phyloP scores from a whole-genome alignment of 2,113 vertebrate genomes.

The Agapornis roseicollis region DNA sequence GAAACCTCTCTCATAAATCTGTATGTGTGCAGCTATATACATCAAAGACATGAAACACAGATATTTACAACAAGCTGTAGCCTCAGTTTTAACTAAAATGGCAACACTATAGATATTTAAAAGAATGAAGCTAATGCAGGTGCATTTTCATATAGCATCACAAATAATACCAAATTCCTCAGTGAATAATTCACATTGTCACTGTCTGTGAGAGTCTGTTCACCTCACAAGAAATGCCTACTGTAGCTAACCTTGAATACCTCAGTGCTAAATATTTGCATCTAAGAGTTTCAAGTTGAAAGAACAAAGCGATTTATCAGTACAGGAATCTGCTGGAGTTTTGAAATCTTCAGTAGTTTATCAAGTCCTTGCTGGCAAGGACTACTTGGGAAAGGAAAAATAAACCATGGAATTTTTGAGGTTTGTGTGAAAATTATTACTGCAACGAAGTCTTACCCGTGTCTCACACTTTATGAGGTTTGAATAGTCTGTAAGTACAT shows the following conservation, averaged over 20 bases:
- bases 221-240: background rate
- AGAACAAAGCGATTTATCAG: background rate
- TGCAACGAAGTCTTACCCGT: background rate
- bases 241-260: background rate
- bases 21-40: background rate
- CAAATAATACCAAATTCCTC: background rate
- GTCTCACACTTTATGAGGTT: background rate
- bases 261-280: background rate
- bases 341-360: conserved; percentile 4
- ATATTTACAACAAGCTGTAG: background rate
- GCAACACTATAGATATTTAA: background rate
- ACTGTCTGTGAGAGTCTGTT: background rate
- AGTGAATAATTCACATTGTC: background rate
- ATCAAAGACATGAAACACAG: background rate
- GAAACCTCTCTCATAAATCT: background rate
- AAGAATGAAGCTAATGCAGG: background rate
- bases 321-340: background rate
- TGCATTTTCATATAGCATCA: background rate
- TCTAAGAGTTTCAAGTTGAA: background rate
- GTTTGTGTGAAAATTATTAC: background rate
- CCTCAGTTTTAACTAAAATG: background rate
- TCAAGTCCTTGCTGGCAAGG: background rate
- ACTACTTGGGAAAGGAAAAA: background rate
- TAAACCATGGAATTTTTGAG: background rate
- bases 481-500: background rate